Evolutionary conservation across 2,888 invertebrate species (phyloP), one percentile per base, ranked within the genome.

Genomic region (Cheilosia vulpina): DNA sequence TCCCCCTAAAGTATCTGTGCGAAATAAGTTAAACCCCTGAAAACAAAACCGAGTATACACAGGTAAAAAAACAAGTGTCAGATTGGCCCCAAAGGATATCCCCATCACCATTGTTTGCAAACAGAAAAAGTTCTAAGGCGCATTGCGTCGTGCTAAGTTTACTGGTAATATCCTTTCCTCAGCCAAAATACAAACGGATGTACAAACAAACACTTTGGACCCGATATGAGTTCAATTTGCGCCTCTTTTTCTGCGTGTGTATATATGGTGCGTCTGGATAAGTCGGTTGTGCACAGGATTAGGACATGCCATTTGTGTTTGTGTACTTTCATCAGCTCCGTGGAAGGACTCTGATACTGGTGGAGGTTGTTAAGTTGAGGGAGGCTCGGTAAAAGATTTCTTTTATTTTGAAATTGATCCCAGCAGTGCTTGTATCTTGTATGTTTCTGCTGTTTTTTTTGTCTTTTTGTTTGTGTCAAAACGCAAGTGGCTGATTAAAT

Each of bases 221-320:
- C 80, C 75, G 75, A 84, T 84, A 84, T 80, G 69, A 80, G 84
- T 84, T 84, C 84, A 84, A 84, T 84, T 84, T 84, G 75, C 75
- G 84, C 84, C 60, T 71, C 38, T 80, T 84, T 79, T 79, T 63
- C 47, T 58, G 50, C 11, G 52, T 50, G 53, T 66, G 27, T 38
- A 41, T 75, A 55, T 57, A 69, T 60, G 19, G 52, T 84, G 80
- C 80, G 84, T 79, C 75, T 71, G 80, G 84, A 84, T 84, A 84
- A 84, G 84, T 65, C 75, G 80, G 65, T 69, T 84, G 65, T 80
- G 80, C 65, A 71, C 63, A 75, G 84, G 84, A 84, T 84, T 84
- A 80, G 84, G 80, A 75, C 84, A 84, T 75, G 80, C 84, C 80
- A 80, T 69, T 84, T 75, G 65, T 75, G 84, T 75, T 84, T 79